A percentile compares a stretch with the other conserved stretches of the same genome.
These are phyloP conservation scores for Sisyra nigra DNA, from an alignment of 2,888 invertebrate species.

Conservation along the genomic window DNA sequence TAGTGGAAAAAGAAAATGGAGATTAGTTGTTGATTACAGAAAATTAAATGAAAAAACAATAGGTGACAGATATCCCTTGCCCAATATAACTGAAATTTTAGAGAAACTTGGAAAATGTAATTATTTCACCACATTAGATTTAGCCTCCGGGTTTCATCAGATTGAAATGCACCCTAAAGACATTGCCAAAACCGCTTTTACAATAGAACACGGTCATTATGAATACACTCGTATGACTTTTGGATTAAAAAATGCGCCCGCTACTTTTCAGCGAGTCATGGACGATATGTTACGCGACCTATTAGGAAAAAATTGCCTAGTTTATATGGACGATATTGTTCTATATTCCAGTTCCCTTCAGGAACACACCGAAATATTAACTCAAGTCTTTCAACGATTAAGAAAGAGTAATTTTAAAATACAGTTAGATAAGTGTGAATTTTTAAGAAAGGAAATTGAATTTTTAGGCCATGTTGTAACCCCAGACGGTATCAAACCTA, in stretches of 20 bases:
- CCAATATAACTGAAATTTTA: no score
- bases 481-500: constrained; percentile 20
- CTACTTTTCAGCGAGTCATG: constrained; percentile 8
- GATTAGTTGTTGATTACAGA: constrained; percentile 18
- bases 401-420: no score
- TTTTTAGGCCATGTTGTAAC: constrained; percentile 23
- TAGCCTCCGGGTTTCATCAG: constrained; percentile 20
- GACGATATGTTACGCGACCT: constrained; percentile 10
- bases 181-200: constrained; percentile 18
- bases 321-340: constrained; percentile 17
- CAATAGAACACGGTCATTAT: constrained; percentile 16
- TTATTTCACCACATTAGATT: constrained; percentile 18
- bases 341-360: constrained; percentile 15
- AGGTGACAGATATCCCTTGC: no score
- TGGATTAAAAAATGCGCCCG: constrained; percentile 9
- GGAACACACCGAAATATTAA: constrained; percentile 18
- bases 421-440: no score
- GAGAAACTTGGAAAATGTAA: no score
- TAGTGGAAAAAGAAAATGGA: constrained; percentile 18
- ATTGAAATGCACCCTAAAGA: constrained; percentile 16
- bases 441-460: constrained; percentile 19
- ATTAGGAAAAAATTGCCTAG: no score
- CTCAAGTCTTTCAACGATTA: no score
- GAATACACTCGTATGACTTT: constrained; percentile 17
- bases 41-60: constrained; percentile 18